Conservation (phyloP, 2,113 vertebrate genomes). For the Perca fluviatilis region DNA sequence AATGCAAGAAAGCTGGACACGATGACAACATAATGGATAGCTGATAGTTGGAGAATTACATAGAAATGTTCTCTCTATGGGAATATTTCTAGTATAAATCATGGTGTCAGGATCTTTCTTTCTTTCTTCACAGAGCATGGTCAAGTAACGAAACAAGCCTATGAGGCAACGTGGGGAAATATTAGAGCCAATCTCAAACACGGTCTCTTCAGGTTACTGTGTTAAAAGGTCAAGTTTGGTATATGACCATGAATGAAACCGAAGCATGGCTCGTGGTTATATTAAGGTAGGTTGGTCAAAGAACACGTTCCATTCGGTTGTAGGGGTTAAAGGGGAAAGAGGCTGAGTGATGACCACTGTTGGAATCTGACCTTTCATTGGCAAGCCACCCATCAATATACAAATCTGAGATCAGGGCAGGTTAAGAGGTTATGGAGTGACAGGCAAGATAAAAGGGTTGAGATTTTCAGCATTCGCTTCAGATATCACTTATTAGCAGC, state of each 20-base stretch:
- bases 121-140: not conserved
- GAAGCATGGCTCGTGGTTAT: slow-evolving; percentile 31
- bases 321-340: not conserved
- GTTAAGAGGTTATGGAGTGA: slow-evolving; percentile 25
- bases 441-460: slow-evolving; percentile 14
- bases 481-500: not conserved
- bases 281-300: slow-evolving; percentile 24
- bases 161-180: not conserved
- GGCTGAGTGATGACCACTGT: slow-evolving; percentile 35
- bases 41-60: not conserved
- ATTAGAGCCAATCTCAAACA: slow-evolving; percentile 5
- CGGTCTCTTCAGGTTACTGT: slow-evolving; percentile 3
- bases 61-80: not conserved
- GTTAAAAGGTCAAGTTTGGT: slow-evolving; percentile 46
- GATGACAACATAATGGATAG: slow-evolving; percentile 26
- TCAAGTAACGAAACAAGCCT: slow-evolving; percentile 9
- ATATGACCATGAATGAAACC: slow-evolving; percentile 54
- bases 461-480: slow-evolving; percentile 30
- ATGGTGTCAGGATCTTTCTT: not conserved
- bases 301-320: not conserved
- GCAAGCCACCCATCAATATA: slow-evolving; percentile 19
- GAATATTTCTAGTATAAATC: not conserved
- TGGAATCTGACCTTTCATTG: slow-evolving; percentile 63
- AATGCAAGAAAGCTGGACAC: slow-evolving; percentile 25
- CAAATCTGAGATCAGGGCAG: slow-evolving; percentile 22